Base-by-base conservation (phyloP, 2,113 vertebrate genomes). In the Rhea pennata region DNA sequence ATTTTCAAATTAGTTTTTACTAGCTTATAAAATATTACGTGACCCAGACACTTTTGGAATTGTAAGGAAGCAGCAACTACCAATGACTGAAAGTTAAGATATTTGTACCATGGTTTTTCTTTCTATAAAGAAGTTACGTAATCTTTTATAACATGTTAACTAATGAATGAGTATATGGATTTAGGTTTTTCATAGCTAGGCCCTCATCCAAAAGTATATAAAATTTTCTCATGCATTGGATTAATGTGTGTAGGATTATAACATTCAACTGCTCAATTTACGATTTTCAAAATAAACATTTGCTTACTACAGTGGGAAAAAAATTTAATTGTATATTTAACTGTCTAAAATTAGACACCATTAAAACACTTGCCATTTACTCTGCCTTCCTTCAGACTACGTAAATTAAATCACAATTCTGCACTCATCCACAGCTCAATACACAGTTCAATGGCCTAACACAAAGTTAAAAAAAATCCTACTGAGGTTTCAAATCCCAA, bases 1-100 rank as follows among this genome's bases (percentile, higher is more conserved):
- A 81, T 73, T 96, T 97, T 94, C 81, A 77, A 82, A 77, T 92
- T 50, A 65, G 20, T 91, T 96, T 95, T 90, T 27, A 80, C 56
- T 91, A 78, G 44, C 48, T 94, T n/a, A 54, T 42, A 65, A 65
- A 87, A 67, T 19, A 54, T 51, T 76, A 66, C 21, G 16, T 39
- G 51, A 59, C 26, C 31, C 31, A 6, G 58, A 65, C 14, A 56
- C 15, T 70, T 79, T 9, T 39, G 67, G 33, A 76, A 90, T 16
- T 84, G n/a, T 86, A 88, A 71, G 22, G 31, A 84, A 36, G 64
- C 33, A 95, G 48, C 12, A 39, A 7, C 72, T 95, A 86, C 44
- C 64, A 84, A 22, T 5, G 4, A 15, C 58, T 70, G 23, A 58
- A 89, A 82, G 51, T 51, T 84, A 53, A 86, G 15, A 1, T 39